Evolutionary conservation across 64 coral and sea anemone species (phyloP), one percentile per base, ranked within the genome.

Genomic region (Catalaphyllia jardinei): DNA sequence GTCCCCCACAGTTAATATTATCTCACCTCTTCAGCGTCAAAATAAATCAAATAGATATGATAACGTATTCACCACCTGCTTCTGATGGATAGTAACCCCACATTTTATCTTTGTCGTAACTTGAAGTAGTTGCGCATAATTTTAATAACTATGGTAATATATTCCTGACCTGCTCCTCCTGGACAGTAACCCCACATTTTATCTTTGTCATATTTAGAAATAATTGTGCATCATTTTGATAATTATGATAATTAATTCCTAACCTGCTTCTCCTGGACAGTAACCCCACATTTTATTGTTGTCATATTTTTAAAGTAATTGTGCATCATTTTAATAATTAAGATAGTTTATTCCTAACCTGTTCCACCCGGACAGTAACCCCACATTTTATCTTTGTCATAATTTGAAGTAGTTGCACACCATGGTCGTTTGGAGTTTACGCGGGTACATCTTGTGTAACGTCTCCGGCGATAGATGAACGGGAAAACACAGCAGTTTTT

Each of bases 401-500:
- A 89, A 65, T 31, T 89, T 29, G 76, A 39, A 55, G 92, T 93
- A 29, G 79, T 72, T 25, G 92, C 50, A 52, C 92, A 93, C 92
- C 92, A 93, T 18, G 64, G 78, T 2, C 79, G 76, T 13, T 49
- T 69, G 57, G 79, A 60, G 25, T 79, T 22, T 6, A 75, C 38
- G 38, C 75, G 80, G 10, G 31, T 93, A 20, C 92, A 93, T 20
- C 49, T 1, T 1, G 77, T 72, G 42, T 93, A 93, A 18, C 77
- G 46, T 27, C 24, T 62, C 7, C 92, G 86, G 11, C 77, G 65
- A 69, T 93, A 93, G 13, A 83, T 25, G 54, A 93, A 93, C 42
- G 92, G 92, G 67, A 93, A 93, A 10, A 83, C 78, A 62, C 86
- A 93, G 49, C 92, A 93, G 29, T 67, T 69, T 4, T 86, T 65